phyloP scores from a whole-genome alignment of 2,797 vertebrate genomes.

The Darevskia mixta region DNA sequence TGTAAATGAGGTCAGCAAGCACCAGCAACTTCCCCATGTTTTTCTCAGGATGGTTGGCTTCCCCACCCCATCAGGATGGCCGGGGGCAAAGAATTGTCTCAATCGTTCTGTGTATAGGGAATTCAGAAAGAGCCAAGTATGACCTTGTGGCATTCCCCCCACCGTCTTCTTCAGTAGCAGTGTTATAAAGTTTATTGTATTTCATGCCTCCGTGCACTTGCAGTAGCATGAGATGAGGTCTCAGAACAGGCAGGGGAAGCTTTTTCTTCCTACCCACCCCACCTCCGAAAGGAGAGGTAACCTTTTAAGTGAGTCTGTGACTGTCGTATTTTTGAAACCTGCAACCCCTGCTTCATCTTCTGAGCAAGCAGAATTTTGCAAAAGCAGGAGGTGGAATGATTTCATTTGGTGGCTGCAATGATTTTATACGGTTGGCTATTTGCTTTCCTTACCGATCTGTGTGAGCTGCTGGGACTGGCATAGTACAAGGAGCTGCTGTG shows the following conservation, averaged over 20 bases:
- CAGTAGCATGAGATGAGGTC: constrained; percentile 57
- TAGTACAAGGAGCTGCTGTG: constrained; percentile 69
- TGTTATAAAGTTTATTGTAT: constrained; percentile 65
- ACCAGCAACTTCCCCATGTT: constrained; percentile 68
- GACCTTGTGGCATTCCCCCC: constrained; percentile 49
- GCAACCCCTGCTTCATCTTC: constrained; percentile 54
- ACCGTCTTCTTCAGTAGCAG: constrained; percentile 6
- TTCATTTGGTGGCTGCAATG: constrained; percentile 65
- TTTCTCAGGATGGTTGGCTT: constrained; percentile 22
- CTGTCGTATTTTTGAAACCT: not conserved
- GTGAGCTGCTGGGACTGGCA: constrained; percentile 68
- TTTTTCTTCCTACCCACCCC: constrained; percentile 41
- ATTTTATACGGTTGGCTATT: constrained; percentile 63
- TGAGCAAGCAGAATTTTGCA: constrained; percentile 65
- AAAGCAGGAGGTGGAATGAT: constrained; percentile 44
- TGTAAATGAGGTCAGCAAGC: constrained; percentile 71
- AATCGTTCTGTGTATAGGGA: not conserved
- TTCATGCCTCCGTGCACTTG: constrained; percentile 60
- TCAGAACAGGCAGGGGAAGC: constrained; percentile 44
- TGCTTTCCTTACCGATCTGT: constrained; percentile 71
- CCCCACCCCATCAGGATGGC: not conserved
- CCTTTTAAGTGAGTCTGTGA: not conserved
- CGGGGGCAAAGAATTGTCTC: constrained; percentile 10
- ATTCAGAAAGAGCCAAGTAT: constrained; percentile 51
- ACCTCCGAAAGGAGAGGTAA: constrained; percentile 29